Percentiles rank a stretch among this genome's conserved stretches.
These are phyloP conservation scores for Florisuga fusca DNA, from an alignment of 2,797 vertebrate species.

Conservation along the genomic window DNA sequence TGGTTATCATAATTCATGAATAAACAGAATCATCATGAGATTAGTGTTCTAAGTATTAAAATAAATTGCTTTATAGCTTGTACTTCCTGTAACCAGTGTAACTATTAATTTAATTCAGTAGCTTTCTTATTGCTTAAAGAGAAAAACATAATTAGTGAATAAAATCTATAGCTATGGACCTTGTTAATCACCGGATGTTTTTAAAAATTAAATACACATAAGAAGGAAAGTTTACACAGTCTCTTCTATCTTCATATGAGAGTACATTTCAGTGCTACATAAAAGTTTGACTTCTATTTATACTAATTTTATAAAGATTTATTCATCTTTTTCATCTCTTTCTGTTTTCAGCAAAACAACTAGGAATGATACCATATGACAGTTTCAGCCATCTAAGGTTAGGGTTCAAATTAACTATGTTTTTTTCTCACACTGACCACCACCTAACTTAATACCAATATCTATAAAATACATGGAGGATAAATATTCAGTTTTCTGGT, in stretches of 20 bases:
- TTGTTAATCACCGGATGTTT: neutral
- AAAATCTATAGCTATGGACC: neutral
- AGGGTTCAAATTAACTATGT: neutral
- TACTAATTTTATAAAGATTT: neutral
- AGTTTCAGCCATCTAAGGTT: neutral
- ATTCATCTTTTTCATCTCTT: neutral
- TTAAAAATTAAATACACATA: neutral
- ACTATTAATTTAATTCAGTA: neutral
- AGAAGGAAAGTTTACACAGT: neutral
- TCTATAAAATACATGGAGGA: neutral
- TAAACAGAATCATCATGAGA: conserved; percentile 27
- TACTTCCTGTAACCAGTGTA: neutral
- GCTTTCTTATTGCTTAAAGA: neutral
- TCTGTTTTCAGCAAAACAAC: neutral
- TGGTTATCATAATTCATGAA: neutral
- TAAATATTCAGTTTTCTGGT: neutral
- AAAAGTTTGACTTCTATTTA: neutral
- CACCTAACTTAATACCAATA: too few species aligned
- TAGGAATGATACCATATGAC: neutral
- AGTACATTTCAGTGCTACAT: neutral
- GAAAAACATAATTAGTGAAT: neutral
- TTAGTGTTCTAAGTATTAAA: conserved; percentile 23
- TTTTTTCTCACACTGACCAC: neutral
- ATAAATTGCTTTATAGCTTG: neutral
- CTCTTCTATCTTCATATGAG: neutral